Percentiles rank a stretch among this genome's conserved stretches.
Conservation (phyloP, 2,888 invertebrate genomes). For the Epiblema foenella region DNA sequence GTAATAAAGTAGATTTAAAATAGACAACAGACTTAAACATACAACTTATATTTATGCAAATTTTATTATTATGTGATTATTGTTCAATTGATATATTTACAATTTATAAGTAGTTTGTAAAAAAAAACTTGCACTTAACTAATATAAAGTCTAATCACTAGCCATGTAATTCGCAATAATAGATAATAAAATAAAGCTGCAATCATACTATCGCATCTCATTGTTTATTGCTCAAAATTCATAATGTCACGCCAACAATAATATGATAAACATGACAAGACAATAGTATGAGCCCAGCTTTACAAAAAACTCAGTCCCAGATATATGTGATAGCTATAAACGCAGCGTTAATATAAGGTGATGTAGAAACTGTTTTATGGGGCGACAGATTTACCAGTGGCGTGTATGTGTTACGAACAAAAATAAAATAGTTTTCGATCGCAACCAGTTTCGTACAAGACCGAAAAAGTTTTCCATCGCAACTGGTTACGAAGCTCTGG, state of each 20-base stretch:
- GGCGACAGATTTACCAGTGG: slow-evolving; percentile 17
- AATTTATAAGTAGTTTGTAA: slow-evolving; percentile 64
- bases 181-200: slow-evolving; percentile 55
- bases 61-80: slow-evolving; percentile 57
- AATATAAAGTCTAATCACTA: slow-evolving; percentile 83
- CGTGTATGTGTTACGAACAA: too few relatives aligned
- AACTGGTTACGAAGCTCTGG: too few relatives aligned
- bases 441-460: too few relatives aligned
- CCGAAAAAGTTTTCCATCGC: too few relatives aligned
- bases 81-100: slow-evolving; percentile 67
- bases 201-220: slow-evolving; percentile 44
- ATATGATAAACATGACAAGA: background rate
- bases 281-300: slow-evolving; percentile 27
- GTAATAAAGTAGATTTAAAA: slow-evolving; percentile 33
- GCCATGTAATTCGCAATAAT: slow-evolving; percentile 81
- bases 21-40: slow-evolving; percentile 49
- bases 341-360: slow-evolving; percentile 27
- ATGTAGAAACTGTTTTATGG: slow-evolving; percentile 19
- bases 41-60: slow-evolving; percentile 45
- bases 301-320: slow-evolving; percentile 44
- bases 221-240: background rate
- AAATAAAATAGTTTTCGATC: too few relatives aligned
- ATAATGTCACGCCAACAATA: background rate
- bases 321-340: slow-evolving; percentile 40
- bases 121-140: slow-evolving; percentile 66